These are phyloP conservation scores for Notolabrus celidotus DNA, from an alignment of 2,797 vertebrate genomes.

Conservation along the genomic window DNA sequence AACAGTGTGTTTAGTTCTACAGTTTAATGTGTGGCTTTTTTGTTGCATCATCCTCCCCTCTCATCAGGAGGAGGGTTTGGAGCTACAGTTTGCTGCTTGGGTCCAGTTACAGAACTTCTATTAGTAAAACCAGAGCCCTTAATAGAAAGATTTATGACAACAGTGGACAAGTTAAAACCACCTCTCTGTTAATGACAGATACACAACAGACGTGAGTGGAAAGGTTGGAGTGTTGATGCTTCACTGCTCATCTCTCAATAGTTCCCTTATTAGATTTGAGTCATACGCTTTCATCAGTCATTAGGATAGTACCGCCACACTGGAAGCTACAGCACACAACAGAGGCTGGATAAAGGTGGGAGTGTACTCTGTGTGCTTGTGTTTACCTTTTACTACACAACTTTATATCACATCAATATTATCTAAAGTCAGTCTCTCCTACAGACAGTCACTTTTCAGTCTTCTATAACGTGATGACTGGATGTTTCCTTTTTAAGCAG, in stretches of 20 bases:
- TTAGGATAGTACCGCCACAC: conserved; percentile 17
- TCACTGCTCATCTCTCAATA: conserved; percentile 3
- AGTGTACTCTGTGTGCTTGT: conserved; percentile 32
- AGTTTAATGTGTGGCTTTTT: conserved; percentile 60
- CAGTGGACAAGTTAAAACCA: conserved; percentile 16
- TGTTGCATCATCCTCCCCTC: conserved; percentile 38
- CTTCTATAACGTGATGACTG: conserved; percentile 4
- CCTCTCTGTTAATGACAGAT: conserved; percentile 21
- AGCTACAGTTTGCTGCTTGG: conserved; percentile 74
- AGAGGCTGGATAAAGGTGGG: neutral
- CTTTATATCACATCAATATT: conserved; percentile 23
- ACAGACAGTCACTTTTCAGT: neutral
- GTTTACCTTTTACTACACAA: conserved; percentile 31
- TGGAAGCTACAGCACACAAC: conserved; percentile 16
- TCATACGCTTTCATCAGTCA: neutral
- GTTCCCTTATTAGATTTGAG: neutral
- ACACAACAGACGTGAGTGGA: conserved; percentile 6
- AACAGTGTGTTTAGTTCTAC: conserved; percentile 50
- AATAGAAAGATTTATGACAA: conserved; percentile 27
- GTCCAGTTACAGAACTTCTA: conserved; percentile 45
- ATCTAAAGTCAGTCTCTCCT: conserved; percentile 10
- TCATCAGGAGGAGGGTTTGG: neutral
- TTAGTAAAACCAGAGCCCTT: conserved; percentile 66
- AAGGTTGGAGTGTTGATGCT: neutral
- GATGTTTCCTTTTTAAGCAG: neutral